phyloP scores from a whole-genome alignment of 2,888 invertebrate genomes.

The Nomada goodeniana region DNA sequence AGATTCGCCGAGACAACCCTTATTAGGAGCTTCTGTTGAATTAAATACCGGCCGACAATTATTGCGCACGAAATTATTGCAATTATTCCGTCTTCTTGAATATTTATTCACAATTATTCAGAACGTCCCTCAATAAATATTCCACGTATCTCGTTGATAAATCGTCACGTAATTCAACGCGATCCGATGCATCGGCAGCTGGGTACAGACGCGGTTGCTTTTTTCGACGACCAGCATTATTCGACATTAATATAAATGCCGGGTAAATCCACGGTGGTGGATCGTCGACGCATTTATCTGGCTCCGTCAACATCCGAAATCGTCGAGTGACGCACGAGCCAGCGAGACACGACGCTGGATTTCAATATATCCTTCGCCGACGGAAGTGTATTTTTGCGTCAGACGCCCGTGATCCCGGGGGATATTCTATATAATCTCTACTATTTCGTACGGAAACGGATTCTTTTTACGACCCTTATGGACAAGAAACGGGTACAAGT shows the following conservation, averaged over 20 bases:
- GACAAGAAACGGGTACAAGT: no score
- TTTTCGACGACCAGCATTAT: conserved; percentile 1
- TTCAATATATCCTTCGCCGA: conserved; percentile 4
- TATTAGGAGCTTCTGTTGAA: conserved; percentile 40
- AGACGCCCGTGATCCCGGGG: not conserved
- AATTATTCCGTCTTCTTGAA: no score
- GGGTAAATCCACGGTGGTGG: not conserved
- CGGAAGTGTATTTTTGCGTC: conserved; percentile 1
- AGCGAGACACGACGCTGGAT: conserved; percentile 1
- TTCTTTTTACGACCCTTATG: no score
- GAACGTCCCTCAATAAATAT: no score
- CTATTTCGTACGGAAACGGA: no score
- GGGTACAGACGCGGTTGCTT: conserved; percentile 1
- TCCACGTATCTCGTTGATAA: not conserved
- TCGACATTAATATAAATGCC: conserved; percentile 29
- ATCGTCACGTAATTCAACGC: not conserved
- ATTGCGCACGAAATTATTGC: no score
- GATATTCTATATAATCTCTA: no score
- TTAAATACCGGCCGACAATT: conserved; percentile 20
- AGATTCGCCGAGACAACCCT: not conserved
- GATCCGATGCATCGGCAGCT: not conserved
- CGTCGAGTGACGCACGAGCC: conserved; percentile 8
- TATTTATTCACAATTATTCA: no score
- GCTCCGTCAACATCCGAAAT: conserved; percentile 25
- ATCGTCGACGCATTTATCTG: conserved; percentile 13